Evolutionary conservation across 2,888 invertebrate genomes (phyloP).

Genomic region (Mimachlamys varia): DNA sequence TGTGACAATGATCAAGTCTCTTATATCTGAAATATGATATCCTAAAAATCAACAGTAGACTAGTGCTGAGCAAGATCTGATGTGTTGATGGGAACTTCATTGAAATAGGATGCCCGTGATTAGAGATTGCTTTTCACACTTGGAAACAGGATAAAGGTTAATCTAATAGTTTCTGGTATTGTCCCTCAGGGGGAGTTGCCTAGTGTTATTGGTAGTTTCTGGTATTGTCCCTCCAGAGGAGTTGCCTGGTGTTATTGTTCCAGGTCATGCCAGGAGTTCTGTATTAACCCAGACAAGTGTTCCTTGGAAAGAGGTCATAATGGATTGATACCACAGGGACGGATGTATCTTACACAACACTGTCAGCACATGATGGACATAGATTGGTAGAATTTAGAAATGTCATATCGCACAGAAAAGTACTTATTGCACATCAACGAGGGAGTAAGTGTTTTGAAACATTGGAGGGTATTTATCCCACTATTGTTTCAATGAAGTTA

Average conservation of each 20-base stretch:
- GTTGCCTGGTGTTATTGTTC: not conserved
- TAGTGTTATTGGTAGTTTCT: not conserved
- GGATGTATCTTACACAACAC: too few relatives aligned
- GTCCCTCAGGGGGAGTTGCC: not conserved
- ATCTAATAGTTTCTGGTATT: not conserved
- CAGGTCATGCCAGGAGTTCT: not conserved
- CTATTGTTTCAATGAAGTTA: too few relatives aligned
- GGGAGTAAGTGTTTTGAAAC: too few relatives aligned
- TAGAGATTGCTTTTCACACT: not conserved
- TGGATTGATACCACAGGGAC: not conserved
- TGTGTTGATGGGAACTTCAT: not conserved
- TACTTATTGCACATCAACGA: too few relatives aligned
- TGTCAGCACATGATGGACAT: too few relatives aligned
- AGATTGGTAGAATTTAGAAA: too few relatives aligned
- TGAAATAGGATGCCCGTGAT: not conserved
- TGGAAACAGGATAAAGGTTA: not conserved
- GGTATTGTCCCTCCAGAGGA: not conserved
- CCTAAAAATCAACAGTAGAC: not conserved
- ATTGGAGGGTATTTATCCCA: too few relatives aligned
- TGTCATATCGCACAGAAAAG: too few relatives aligned
- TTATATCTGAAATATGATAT: not conserved
- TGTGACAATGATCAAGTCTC: not conserved
- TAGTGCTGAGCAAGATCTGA: not conserved
- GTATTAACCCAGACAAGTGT: not conserved
- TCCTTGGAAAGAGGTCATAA: not conserved